phyloP scores from a whole-genome alignment of 1,140 invertebrate species.

The Drosophila punjabiensis region DNA sequence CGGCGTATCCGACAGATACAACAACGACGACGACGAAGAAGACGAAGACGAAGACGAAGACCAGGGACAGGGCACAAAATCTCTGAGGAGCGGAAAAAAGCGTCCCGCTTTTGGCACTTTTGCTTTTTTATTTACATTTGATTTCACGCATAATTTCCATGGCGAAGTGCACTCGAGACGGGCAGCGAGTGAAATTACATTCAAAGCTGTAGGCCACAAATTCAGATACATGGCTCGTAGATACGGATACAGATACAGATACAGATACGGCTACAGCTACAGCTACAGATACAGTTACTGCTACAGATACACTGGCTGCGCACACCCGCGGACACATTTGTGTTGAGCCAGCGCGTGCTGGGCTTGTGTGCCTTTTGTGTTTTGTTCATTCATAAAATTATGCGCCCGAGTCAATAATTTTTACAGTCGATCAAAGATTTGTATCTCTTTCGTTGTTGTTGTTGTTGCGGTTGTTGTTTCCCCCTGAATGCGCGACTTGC shows the following conservation, averaged over 20 bases:
- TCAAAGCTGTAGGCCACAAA: constrained; percentile 36
- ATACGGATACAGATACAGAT: constrained; percentile 1
- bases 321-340: constrained; percentile 33
- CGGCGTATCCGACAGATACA: constrained; percentile 33
- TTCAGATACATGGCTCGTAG: constrained; percentile 8
- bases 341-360: constrained; percentile 70
- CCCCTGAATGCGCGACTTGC: constrained; percentile 52
- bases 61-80: constrained; percentile 7
- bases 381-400: constrained; percentile 81
- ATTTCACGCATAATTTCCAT: constrained; percentile 83
- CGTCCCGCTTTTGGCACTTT: constrained; percentile 69
- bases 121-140: constrained; percentile 82
- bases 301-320: constrained; percentile 5
- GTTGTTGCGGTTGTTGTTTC: constrained; percentile 2
- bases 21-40: not conserved
- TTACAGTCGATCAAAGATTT: constrained; percentile 83
- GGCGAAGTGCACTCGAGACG: constrained; percentile 77
- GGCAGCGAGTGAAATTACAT: constrained; percentile 71
- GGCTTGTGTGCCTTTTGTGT: constrained; percentile 52
- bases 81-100: constrained; percentile 11
- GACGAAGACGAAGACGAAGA: not conserved
- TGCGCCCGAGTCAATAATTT: constrained; percentile 80
- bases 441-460: constrained; percentile 53
- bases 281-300: constrained; percentile 19
- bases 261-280: constrained; percentile 18